These are phyloP conservation scores for Clivina fossor DNA, from an alignment of 2,888 invertebrate species.

Conservation along the genomic window DNA sequence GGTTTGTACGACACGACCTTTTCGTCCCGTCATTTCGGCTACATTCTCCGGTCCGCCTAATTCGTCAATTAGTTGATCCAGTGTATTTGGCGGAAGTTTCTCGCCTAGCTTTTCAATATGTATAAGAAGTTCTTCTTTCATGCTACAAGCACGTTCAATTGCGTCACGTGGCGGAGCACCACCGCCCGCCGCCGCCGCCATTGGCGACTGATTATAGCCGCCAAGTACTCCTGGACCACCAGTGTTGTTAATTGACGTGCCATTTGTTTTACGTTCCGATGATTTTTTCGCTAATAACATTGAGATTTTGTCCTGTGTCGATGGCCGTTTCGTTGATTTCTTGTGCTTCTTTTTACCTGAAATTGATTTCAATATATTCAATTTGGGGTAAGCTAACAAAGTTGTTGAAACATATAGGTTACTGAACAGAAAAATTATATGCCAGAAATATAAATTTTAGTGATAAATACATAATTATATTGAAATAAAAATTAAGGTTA, in stretches of 20 bases:
- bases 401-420: no score
- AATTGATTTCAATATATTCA: no score
- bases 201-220: constrained; percentile 40
- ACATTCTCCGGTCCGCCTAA: constrained; percentile 97
- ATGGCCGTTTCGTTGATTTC: constrained; percentile 59
- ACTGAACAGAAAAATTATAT: no score
- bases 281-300: constrained; percentile 59
- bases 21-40: constrained; percentile 99
- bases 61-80: constrained; percentile 98
- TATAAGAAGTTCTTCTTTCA: constrained; percentile 88
- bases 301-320: constrained; percentile 80
- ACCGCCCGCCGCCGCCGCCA: constrained; percentile 49
- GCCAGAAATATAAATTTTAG: no score
- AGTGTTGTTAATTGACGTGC: constrained; percentile 45
- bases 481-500: no score
- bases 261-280: constrained; percentile 51
- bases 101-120: constrained; percentile 86
- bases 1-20: constrained; percentile 88
- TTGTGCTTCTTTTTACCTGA: constrained; percentile 65
- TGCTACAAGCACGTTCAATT: constrained; percentile 84
- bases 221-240: no score
- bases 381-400: no score
- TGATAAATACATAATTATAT: no score
- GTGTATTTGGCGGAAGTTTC: constrained; percentile 90
- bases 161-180: constrained; percentile 75